These are phyloP conservation scores for Cynopterus brachyotis DNA, from an alignment of 2,113 vertebrate genomes.

Conservation along the genomic window DNA sequence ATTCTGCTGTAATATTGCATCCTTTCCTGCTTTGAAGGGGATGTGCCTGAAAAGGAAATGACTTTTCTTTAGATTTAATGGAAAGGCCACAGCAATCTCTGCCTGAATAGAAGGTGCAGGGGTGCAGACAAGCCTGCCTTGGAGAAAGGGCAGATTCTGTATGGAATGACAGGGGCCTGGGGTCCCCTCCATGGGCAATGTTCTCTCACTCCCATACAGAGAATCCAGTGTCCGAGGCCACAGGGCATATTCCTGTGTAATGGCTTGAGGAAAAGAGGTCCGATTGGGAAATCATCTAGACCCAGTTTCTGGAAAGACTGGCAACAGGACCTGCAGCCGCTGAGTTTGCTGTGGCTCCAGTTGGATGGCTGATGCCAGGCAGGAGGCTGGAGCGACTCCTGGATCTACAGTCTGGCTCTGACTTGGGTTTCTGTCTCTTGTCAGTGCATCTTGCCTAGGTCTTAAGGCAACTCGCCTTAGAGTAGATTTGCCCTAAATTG, in stretches of 20 bases:
- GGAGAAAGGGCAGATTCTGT: background rate
- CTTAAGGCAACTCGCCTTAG: background rate
- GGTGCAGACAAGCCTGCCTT: background rate
- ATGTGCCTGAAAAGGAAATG: background rate
- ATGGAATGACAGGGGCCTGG: background rate
- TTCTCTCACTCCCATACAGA: too few species aligned
- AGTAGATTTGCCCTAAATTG: background rate
- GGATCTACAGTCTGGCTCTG: background rate
- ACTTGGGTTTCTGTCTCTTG: background rate
- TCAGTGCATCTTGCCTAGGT: background rate
- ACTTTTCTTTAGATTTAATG: background rate
- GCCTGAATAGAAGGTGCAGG: background rate
- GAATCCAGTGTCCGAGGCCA: too few species aligned
- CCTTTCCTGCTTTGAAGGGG: background rate
- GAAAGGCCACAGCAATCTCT: background rate
- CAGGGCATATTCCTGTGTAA: background rate
- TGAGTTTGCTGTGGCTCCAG: rapidly evolving
- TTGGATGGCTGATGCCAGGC: background rate
- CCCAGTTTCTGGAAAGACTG: background rate
- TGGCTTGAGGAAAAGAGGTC: background rate
- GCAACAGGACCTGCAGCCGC: rapidly evolving
- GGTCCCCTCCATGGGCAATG: background rate
- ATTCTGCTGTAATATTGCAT: background rate
- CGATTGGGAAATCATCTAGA: background rate
- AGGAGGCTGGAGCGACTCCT: rapidly evolving